Percentiles rank a stretch among this genome's conserved stretches.
These are phyloP conservation scores for Acrobasis repandana DNA, from an alignment of 2,888 invertebrate species.

Conservation along the genomic window DNA sequence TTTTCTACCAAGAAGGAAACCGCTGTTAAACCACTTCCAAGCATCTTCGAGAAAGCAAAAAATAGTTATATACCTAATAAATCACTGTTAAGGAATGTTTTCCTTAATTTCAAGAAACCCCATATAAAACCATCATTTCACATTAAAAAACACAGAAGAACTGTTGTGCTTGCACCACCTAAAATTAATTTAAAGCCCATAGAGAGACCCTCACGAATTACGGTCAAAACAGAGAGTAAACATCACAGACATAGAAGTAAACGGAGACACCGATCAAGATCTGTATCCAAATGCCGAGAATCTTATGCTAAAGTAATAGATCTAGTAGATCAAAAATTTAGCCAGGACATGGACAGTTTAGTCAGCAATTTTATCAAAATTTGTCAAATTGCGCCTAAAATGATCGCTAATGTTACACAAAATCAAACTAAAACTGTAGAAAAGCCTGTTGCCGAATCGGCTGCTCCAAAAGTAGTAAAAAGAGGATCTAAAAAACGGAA, in stretches of 20 bases:
- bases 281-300: slow-evolving; percentile 72
- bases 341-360: slow-evolving; percentile 73
- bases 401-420: slow-evolving; percentile 57
- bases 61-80: slow-evolving; percentile 75
- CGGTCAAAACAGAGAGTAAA: slow-evolving; percentile 72
- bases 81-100: slow-evolving; percentile 71
- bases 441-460: slow-evolving; percentile 74
- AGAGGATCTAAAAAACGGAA: slow-evolving; percentile 88
- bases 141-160: slow-evolving; percentile 82
- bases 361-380: slow-evolving; percentile 73
- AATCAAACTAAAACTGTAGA: slow-evolving; percentile 64
- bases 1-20: slow-evolving; percentile 61
- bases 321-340: slow-evolving; percentile 79
- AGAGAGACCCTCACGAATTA: slow-evolving; percentile 69
- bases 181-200: slow-evolving; percentile 74
- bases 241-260: slow-evolving; percentile 77
- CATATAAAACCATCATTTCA: slow-evolving; percentile 68
- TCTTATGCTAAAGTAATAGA: slow-evolving; percentile 86
- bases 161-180: slow-evolving; percentile 75
- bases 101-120: slow-evolving; percentile 75
- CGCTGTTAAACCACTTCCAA: slow-evolving; percentile 58
- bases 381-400: slow-evolving; percentile 73
- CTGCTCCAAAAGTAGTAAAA: slow-evolving; percentile 77
- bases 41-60: slow-evolving; percentile 73
- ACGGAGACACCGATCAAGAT: slow-evolving; percentile 73